Base-by-base conservation (phyloP, 2,113 vertebrate genomes). In the Deroptyus accipitrinus region DNA sequence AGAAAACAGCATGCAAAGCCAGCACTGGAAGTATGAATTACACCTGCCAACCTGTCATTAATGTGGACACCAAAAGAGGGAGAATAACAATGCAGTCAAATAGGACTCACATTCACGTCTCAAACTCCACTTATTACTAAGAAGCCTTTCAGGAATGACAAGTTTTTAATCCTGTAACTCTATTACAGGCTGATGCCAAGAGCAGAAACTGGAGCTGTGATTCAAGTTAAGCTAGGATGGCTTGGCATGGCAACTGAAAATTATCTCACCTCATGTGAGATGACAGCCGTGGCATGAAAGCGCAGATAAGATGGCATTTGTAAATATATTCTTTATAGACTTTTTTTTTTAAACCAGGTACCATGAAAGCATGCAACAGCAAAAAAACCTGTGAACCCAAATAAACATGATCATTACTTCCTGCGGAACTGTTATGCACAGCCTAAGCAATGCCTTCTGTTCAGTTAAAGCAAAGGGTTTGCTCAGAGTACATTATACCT, bases 231-330 rank as follows among this genome's bases (percentile, higher is more conserved):
- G 74, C 39, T 63, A 91, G 57, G 49, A 64, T 52, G 61, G 68
- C 81, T 54, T 96, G 86, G 95, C 90, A 94, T 82, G 92, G 54
- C 54, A 90, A 74, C 72, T 75, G 79, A 96, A 94, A 96, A 89
- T 92, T 96, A 82, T 94, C 88, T 97, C 85, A 94, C 77, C 93
- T 97, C 92, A 96, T 80, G 77, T 41, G 69, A 97, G 70, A 90
- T 96, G 96, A 96, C 95, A 97, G 94, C 84, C 96, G 95, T 91
- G 73, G 94, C 96, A 97, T 69, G 74, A 96, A 96, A 97, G 64
- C 78, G 95, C 94, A 92, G 80, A 96, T 92, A 88, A 81, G 52
- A 44, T 88, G 95, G 87, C 90, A 95, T 94, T 96, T 96, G 79
- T 92, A 96, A 97, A 96, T 82, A 92, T 55, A 94, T 88, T 93